phyloP scores from a whole-genome alignment of 2,888 invertebrate genomes.

The Dysmachus trigonus region DNA sequence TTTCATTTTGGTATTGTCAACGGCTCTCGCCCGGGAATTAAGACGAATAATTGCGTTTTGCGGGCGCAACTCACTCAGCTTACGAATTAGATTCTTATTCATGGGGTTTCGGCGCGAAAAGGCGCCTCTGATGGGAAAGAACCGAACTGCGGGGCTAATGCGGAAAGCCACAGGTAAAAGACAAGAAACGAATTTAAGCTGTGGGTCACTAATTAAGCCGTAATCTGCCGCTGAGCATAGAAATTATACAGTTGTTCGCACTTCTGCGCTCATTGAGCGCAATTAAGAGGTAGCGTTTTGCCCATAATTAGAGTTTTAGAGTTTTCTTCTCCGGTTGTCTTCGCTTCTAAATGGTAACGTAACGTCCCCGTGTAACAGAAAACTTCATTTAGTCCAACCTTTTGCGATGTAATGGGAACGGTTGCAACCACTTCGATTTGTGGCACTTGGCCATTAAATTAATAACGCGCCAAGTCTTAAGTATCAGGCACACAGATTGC shows the following conservation, averaged over 20 bases:
- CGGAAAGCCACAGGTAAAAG: not conserved
- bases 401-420: not conserved
- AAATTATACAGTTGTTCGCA: not conserved
- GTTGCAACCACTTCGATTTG: not conserved
- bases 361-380: not conserved
- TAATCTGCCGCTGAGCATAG: not conserved
- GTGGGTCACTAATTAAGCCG: not conserved
- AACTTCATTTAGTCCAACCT: not conserved
- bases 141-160: not conserved
- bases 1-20: constrained; percentile 5
- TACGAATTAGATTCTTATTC: not conserved
- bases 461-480: not conserved
- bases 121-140: not conserved
- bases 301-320: not conserved
- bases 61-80: not conserved
- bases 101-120: not conserved
- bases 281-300: not conserved
- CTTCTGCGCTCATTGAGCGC: not conserved
- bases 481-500: not conserved
- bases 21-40: not conserved
- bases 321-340: not conserved
- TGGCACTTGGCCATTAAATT: not conserved
- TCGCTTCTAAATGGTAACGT: not conserved
- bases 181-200: not conserved
- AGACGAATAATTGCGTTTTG: not conserved